Conservation (phyloP, 2,797 vertebrate species). For the Chelon auratus region DNA sequence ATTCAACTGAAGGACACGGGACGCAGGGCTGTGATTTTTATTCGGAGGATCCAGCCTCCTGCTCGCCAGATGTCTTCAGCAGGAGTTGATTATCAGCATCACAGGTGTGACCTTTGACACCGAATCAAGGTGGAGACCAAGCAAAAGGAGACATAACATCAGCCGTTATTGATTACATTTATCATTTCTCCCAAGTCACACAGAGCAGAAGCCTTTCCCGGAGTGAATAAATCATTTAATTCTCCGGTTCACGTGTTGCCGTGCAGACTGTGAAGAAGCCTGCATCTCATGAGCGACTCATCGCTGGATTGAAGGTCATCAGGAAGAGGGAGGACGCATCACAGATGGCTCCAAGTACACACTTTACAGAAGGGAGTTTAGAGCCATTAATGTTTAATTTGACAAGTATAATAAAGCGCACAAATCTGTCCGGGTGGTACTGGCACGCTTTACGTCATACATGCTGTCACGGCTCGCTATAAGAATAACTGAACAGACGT, state of each 20-base stretch:
- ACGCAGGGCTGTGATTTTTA: background rate
- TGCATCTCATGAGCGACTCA: background rate
- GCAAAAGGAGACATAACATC: background rate
- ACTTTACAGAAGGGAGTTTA: constrained; percentile 20
- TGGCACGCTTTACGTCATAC: constrained; percentile 23
- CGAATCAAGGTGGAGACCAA: background rate
- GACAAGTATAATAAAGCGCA: constrained; percentile 37
- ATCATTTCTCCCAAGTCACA: too few species aligned
- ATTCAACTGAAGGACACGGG: background rate
- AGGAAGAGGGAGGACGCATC: constrained; percentile 28
- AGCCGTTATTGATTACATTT: too few species aligned
- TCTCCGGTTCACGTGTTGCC: background rate
- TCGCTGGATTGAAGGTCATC: constrained; percentile 39
- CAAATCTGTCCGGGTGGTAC: constrained; percentile 23
- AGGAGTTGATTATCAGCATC: background rate
- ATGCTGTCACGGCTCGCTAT: constrained; percentile 12
- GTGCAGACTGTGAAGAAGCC: background rate
- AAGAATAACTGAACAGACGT: constrained; percentile 15
- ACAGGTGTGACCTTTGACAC: background rate
- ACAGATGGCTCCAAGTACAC: constrained; percentile 49
- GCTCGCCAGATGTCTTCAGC: too few species aligned
- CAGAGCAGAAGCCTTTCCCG: too few species aligned
- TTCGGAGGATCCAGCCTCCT: background rate
- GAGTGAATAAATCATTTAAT: background rate
- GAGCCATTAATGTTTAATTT: constrained; percentile 33